Evolutionary conservation across 2,797 vertebrate genomes (phyloP), one percentile per base, ranked within the genome.

Genomic region (Melanotaenia trifasciata): DNA sequence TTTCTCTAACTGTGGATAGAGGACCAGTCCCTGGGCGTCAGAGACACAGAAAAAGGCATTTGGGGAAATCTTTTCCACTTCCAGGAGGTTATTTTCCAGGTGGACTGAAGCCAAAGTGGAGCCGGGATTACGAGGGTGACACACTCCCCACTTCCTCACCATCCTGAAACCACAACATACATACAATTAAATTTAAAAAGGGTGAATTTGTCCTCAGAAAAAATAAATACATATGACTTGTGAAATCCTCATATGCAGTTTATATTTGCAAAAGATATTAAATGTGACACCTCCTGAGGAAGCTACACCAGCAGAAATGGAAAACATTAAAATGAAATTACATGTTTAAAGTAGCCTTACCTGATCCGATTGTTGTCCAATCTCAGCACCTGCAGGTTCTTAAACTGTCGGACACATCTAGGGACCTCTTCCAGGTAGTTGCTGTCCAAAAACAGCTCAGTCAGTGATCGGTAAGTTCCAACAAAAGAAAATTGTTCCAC

Each of bases 321-420:
- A 10, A 64, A 72, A 74, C 32, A 62, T 57, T 45, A 11, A 36
- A 54, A 22, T 36, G 6, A 67, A 58, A 73, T 69, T 30, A 54
- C 2, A 32, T 14, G 63, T 22, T n/a, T 53, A 53, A 22, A 56
- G 38, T 1, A 9, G 3, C 12, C 47, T 38, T 83, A 93, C 93
- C 95, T 95, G 92, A 96, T 96, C 74, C 90, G 87, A 81, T 95
- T 96, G 90, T 93, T 87, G 78, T 95, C 95, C 67, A 96, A 92
- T 30, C 81, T 87, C 68, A 96, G 87, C 43, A 90, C 88, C 82
- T 93, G 93, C 67, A 96, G 91, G 16, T 87, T 90, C 68, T 87
- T 94, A 77, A 96, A 95, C 85, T 91, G 88, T 3, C 94, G 89
- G 24, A 96, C 78, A 24, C 94, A 92, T 1, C 26, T 81, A 3